Evolutionary conservation across 2,113 vertebrate genomes (phyloP).

Genomic region (Deroptyus accipitrinus): DNA sequence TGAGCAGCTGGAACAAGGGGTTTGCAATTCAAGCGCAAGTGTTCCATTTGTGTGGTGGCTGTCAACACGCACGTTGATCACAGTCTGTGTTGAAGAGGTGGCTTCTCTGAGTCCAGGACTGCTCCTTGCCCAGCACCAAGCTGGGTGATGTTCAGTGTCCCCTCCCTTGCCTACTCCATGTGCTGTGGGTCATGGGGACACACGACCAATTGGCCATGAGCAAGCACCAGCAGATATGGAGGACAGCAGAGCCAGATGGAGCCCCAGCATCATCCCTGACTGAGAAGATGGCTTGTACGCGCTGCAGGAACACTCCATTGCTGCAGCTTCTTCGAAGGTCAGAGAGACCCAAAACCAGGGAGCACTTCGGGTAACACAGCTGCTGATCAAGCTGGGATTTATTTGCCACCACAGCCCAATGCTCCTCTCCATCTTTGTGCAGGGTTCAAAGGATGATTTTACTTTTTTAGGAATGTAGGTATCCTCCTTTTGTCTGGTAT

Average conservation of each 20-base stretch:
- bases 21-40: background rate
- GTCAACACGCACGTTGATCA: rapidly evolving
- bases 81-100: rapidly evolving
- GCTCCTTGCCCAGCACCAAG: background rate
- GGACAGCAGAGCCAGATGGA: background rate
- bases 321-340: rapidly evolving
- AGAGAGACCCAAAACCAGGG: background rate
- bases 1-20: background rate
- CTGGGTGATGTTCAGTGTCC: background rate
- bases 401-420: background rate
- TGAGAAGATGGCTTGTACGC: rapidly evolving
- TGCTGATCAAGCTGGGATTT: rapidly evolving
- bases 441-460: background rate
- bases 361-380: background rate
- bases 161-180: background rate
- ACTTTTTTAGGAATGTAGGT: background rate
- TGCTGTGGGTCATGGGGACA: background rate
- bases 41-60: background rate
- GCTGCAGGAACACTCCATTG: background rate
- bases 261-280: background rate
- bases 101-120: background rate
- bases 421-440: background rate
- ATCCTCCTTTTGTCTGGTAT: background rate
- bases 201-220: background rate
- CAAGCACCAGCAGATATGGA: background rate